Evolutionary conservation across 2,113 vertebrate genomes (phyloP), one percentile per base, ranked within the genome.

Genomic region (Paramisgurnus dabryanus): DNA sequence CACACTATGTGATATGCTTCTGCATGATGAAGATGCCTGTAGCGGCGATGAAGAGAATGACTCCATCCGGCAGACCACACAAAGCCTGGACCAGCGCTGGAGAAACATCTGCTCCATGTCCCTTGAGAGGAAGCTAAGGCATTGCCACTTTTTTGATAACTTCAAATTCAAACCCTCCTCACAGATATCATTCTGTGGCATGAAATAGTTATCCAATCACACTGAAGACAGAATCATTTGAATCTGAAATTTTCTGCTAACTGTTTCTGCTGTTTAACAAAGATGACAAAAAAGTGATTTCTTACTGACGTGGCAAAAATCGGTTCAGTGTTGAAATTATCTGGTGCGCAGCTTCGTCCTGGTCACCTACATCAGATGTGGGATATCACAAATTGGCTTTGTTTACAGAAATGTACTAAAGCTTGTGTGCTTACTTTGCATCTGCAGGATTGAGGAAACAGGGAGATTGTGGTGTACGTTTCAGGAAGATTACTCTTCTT

Each of bases 381-480:
- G 27, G 27, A 34, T 34, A 34, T 34, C 3, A 34, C 2, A 34
- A 34, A 34, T 34, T 34, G 27, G 1, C 27, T 34, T 3, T 34
- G 1, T 34, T 34, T 34, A 34, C 27, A 34, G 15, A 71, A 34
- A 67, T 58, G 57, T 58, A 18, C 10, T 15, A 11, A 9, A 55
- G 3, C 34, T 15, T 13, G 7, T 12, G 10, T 73, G 60, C 15
- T 64, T 76, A 41, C 4, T 41, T 39, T 1, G n/a, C 0, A 12
- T 60, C 8, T 70, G 63, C 85, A 99, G 98, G 87, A 98, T 98
- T 0, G 96, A 98, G 87, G 96, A 97, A 84, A 99, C 98, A 0
- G 97, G 95, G 96, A 92, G 91, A 13, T 89, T 98, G 0, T 99
- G 98, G 98, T 94, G 95, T 82, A 96, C 94, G 84, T 98, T 99